Base-by-base conservation (phyloP, 30 jellyfish, hydroid and myxozoan genomes). In the Hydractinia symbiolongicarpus region DNA sequence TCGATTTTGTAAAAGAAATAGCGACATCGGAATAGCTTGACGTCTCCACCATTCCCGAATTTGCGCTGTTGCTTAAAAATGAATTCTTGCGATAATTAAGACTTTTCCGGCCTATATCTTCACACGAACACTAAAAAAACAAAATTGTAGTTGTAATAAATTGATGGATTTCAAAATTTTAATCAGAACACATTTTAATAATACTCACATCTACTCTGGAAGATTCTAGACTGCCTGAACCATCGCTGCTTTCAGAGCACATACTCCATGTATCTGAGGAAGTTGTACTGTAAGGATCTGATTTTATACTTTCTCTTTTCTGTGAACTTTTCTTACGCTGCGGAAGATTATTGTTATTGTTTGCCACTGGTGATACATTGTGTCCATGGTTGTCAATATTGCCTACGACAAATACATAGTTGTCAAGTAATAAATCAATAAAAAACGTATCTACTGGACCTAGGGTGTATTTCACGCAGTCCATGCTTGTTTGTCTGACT, bases 231-330 rank as follows among this genome's bases (percentile, higher is more conserved):
- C 82, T 79, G 30, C 67, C 83, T 3, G 87, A 79, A 9, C 87
- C 73, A 17, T 79, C 73, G 7, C 80, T 79, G 61, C 87, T 79
- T 61, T 66, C 87, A 54, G 87, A 79, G 56, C 87, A 79, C 82
- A 79, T 79, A 67, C 87, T 79, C 84, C 82, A 68, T 44, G 61
- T 79, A 50, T 79, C 87, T 49, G 87, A 79, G 17, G 87, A 79
- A 1, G 78, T 58, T 44, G 76, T 30, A 1, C 84, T 76, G 20
- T n/a, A n/a, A 50, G 55, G 19, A 55, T 50, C 84, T 9, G 55
- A 50, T 71, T 50, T 50, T 40, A 50, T 11, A 71, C 13, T 20
- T 7, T 71, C 80, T 53, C 51, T 50, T 5, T 19, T 20, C 80
- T 55, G 40, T 57, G 20, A 15, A 10, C 49, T 61, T 66, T 79